Evolutionary conservation across 2,797 vertebrate species (phyloP).

Genomic region (Poeciliopsis turneri): DNA sequence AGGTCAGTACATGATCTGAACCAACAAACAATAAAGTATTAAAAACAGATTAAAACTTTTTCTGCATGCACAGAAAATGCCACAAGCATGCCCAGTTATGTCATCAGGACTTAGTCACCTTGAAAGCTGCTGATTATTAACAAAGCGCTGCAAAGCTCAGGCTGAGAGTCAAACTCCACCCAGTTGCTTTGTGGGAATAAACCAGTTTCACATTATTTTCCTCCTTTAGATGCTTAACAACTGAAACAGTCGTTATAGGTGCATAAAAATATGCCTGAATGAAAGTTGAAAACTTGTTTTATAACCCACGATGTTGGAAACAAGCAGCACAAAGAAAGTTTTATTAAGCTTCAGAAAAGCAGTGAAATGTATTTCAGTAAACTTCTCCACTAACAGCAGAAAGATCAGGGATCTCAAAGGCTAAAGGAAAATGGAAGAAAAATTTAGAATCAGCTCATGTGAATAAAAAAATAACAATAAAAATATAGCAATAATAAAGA

Average conservation of each 20-base stretch:
- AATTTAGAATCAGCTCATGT: background rate
- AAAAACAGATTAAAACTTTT: background rate
- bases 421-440: background rate
- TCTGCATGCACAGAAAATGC: background rate
- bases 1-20: background rate
- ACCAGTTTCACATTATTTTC: background rate
- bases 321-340: background rate
- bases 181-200: background rate
- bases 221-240: background rate
- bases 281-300: background rate
- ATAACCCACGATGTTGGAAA: background rate
- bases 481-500: background rate
- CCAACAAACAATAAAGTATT: background rate
- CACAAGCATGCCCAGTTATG: background rate
- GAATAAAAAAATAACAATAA: background rate
- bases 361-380: background rate
- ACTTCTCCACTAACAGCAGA: background rate
- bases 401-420: background rate
- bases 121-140: background rate
- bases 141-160: background rate
- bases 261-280: background rate
- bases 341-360: background rate
- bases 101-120: background rate
- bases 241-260: background rate
- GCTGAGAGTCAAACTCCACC: background rate